A percentile compares a stretch with the other conserved stretches of the same genome.
phyloP scores from a whole-genome alignment of 2,888 invertebrate species.

The Caenorhabditis sp. region DNA sequence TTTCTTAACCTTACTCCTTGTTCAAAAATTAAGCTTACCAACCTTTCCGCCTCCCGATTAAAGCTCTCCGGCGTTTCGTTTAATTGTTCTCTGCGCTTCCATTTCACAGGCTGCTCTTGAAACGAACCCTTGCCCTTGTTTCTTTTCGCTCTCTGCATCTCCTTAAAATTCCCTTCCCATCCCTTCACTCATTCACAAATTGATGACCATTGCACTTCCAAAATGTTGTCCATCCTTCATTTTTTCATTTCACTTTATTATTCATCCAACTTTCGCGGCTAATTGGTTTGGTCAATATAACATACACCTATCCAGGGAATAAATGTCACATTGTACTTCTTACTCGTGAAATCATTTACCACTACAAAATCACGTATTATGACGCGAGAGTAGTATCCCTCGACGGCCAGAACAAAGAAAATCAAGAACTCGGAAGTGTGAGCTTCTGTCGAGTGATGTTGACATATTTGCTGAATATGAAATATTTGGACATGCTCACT shows the following conservation, averaged over 20 bases:
- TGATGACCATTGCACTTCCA: constrained; percentile 28
- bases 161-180: too few species aligned
- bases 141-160: not conserved
- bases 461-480: constrained; percentile 53
- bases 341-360: constrained; percentile 3
- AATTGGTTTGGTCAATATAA: constrained; percentile 12
- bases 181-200: constrained; percentile 1
- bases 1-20: constrained; percentile 9
- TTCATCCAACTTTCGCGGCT: constrained; percentile 25
- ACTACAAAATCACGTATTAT: constrained; percentile 52
- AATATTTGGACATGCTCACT: constrained; percentile 39
- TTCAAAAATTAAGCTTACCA: constrained; percentile 59
- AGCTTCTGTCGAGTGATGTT: constrained; percentile 48
- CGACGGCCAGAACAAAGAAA: constrained; percentile 37
- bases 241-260: constrained; percentile 15
- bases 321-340: constrained; percentile 52
- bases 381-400: constrained; percentile 35
- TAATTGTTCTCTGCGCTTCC: constrained; percentile 34
- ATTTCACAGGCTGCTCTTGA: constrained; percentile 32
- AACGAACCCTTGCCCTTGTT: constrained; percentile 41
- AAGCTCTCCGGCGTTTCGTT: constrained; percentile 46
- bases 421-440: constrained; percentile 48
- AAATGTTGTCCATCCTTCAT: constrained; percentile 12
- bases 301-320: constrained; percentile 13
- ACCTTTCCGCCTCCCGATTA: constrained; percentile 40